Percentiles rank a stretch among this genome's conserved stretches.
These are phyloP conservation scores for Dallia pectoralis DNA, from an alignment of 2,797 vertebrate genomes.

Conservation along the genomic window DNA sequence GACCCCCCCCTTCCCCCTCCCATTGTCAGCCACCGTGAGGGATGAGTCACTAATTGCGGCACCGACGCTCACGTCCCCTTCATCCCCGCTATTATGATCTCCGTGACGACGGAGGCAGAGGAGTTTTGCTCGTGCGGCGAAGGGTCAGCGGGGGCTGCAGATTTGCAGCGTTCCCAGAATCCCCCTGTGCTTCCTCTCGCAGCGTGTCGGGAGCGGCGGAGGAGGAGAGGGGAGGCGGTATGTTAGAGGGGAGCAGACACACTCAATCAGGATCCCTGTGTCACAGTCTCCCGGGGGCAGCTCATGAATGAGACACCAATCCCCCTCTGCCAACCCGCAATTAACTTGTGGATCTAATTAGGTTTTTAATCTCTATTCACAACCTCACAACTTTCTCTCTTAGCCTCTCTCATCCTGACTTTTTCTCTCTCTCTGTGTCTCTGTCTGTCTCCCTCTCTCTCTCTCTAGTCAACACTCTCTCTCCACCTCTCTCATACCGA, in stretches of 20 bases:
- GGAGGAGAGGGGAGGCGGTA: neutral
- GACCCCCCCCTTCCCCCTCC: neutral
- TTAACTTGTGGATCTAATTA: conserved; percentile 60
- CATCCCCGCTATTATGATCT: neutral
- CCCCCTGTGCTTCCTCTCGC: neutral
- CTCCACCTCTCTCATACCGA: no score
- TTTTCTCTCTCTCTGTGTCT: neutral
- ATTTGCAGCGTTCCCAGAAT: neutral
- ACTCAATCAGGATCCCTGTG: conserved; percentile 53
- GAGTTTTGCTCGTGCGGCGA: neutral
- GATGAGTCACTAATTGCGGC: neutral
- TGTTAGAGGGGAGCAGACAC: conserved; percentile 39
- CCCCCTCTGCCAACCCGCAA: conserved; percentile 40
- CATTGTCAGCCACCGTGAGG: neutral
- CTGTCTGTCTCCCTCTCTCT: neutral
- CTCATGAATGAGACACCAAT: conserved; percentile 46
- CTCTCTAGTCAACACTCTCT: no score
- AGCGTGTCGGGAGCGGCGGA: neutral
- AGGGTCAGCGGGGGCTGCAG: neutral
- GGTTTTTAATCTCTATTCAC: conserved; percentile 9
- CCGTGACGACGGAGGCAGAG: neutral
- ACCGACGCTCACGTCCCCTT: neutral
- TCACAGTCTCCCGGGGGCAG: conserved; percentile 38
- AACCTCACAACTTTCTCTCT: conserved; percentile 6
- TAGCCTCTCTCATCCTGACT: neutral